Percentiles rank a stretch among this genome's conserved stretches.
Evolutionary conservation across 2,888 invertebrate species (phyloP).

Genomic region (Yponomeuta evonymella): DNA sequence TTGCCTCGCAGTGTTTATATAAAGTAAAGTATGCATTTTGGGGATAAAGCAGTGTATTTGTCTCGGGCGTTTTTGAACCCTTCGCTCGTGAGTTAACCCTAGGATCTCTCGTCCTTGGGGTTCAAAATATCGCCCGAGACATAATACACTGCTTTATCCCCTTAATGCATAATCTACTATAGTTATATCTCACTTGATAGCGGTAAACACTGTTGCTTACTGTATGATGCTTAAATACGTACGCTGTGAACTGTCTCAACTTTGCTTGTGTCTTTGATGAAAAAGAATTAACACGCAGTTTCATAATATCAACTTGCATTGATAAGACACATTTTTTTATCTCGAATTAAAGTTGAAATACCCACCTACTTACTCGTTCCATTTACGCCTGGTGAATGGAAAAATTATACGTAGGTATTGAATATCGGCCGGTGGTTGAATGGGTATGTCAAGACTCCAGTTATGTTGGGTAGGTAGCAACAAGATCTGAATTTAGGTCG

Average conservation of each 20-base stretch:
- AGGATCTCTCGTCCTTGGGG: too few relatives aligned
- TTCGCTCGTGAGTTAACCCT: too few relatives aligned
- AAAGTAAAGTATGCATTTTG: too few relatives aligned
- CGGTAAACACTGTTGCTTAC: too few relatives aligned
- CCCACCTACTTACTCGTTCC: not conserved
- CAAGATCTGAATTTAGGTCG: constrained; percentile 17
- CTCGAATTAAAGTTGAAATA: not conserved
- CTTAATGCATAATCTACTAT: too few relatives aligned
- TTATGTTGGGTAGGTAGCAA: constrained; percentile 26
- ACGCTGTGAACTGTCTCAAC: not conserved
- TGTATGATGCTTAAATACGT: not conserved
- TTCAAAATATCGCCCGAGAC: too few relatives aligned
- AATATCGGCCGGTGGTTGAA: constrained; percentile 30
- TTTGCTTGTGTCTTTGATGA: not conserved
- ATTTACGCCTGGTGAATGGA: not conserved
- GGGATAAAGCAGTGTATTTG: too few relatives aligned
- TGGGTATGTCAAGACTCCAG: constrained; percentile 35
- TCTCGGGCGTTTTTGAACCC: too few relatives aligned
- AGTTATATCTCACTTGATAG: too few relatives aligned
- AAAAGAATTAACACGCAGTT: not conserved
- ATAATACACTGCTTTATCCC: too few relatives aligned
- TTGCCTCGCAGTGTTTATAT: too few relatives aligned
- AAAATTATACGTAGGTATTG: constrained; percentile 18
- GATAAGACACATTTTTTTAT: not conserved
- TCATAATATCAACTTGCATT: not conserved